Base-by-base conservation (phyloP, 2,888 invertebrate genomes). In the Zaprionus bogoriensis region DNA sequence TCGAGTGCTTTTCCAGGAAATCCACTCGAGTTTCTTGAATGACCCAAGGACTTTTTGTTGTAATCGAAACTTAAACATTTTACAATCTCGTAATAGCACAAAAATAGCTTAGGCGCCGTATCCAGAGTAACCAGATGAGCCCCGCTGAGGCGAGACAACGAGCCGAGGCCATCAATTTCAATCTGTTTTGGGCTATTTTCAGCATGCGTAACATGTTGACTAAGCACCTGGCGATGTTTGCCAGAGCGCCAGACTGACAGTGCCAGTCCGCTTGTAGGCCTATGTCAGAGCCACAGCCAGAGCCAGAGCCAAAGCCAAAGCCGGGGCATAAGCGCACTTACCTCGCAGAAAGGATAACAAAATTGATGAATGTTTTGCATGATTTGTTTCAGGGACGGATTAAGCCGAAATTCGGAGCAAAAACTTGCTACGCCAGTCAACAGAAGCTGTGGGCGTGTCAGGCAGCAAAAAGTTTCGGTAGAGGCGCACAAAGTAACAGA, bases 321-420 rank as follows among this genome's bases (percentile, higher is more conserved):
- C 45, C 12, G 19, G 3, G 6, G 10, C n/a, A 12, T 7, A 9
- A 14, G 6, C 17, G 32, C 32, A 36, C 53, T 17, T 22, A 6
- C 42, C 28, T 17, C 10, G 28, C 45, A 27, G 44, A 44, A 53
- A 59, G 57, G 79, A 77, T 69, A 80, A 67, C 65, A 58, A 69
- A 75, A 77, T 82, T 85, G 86, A 82, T 82, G 80, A 82, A 85
- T 82, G 83, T 66, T 75, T 73, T 79, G 67, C 79, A 72, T 77
- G 75, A 77, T 74, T 74, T 66, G 69, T 51, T 67, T 39, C 64
- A 67, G 55, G 46, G 39, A n/a, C 53, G 54, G 68, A 68, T 74
- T 63, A 74, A 46, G 50, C 51, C 53, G 23, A 32, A 51, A 36
- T 5, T 22, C 39, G 57, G 27, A 23, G 9, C 19, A 25, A 22